phyloP scores from a whole-genome alignment of 2,888 invertebrate genomes.

The Bellardia pandia region DNA sequence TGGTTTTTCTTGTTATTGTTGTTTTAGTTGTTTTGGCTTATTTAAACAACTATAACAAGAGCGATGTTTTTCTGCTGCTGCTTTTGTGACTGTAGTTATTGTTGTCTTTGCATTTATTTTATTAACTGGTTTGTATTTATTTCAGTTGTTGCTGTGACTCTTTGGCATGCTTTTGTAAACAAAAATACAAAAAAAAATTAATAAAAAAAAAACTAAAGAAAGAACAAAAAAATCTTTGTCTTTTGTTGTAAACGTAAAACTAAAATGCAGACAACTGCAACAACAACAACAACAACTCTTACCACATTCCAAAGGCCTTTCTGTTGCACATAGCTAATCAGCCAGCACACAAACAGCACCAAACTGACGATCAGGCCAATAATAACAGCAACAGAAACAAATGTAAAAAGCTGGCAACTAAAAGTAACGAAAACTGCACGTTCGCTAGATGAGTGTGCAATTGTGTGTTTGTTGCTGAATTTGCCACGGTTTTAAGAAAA shows the following conservation, averaged over 20 bases:
- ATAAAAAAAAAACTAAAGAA: constrained; percentile 25
- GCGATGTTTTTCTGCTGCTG: constrained; percentile 16
- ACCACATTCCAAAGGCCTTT: constrained; percentile 68
- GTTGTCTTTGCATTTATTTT: constrained; percentile 46
- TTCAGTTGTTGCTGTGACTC: constrained; percentile 27
- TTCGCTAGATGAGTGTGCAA: neutral
- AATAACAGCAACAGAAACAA: constrained; percentile 51
- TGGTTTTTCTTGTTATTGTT: neutral
- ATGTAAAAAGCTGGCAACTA: constrained; percentile 48
- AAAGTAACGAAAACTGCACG: constrained; percentile 50
- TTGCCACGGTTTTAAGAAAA: constrained; percentile 40
- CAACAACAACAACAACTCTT: constrained; percentile 57
- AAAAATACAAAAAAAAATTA: constrained; percentile 23
- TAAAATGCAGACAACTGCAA: constrained; percentile 60
- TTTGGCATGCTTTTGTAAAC: constrained; percentile 66
- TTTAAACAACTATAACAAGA: constrained; percentile 62
- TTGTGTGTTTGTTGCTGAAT: neutral
- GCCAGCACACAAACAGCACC: neutral
- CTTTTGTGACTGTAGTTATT: neutral
- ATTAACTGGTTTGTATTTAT: constrained; percentile 68
- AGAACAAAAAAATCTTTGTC: constrained; percentile 19
- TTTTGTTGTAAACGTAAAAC: constrained; percentile 65
- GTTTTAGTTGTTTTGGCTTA: constrained; percentile 34
- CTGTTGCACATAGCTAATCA: constrained; percentile 20
- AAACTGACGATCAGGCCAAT: constrained; percentile 45